Base-by-base conservation (phyloP, 2,888 invertebrate genomes). In the Hylaea fasciaria region DNA sequence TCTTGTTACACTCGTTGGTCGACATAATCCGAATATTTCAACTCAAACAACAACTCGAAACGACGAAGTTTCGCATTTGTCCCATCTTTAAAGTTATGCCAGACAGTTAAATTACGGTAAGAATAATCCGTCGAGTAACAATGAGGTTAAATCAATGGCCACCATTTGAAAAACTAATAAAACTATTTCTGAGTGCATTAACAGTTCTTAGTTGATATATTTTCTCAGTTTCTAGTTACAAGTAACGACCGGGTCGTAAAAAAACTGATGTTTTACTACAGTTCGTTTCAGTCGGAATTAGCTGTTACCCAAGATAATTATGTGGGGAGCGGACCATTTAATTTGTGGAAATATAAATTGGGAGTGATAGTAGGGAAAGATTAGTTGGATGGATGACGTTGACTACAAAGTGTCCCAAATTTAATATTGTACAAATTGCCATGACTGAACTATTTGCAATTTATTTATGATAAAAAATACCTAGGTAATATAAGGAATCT, bases 151-250 rank as follows among this genome's bases (percentile, higher is more conserved):
- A 64, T 66, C 48, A 62, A 54, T 51, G 41, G 29, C 49, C 41
- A 52, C 50, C 22, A 47, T 52, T 69, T 69, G 73, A 77, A 73
- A 71, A 71, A 68, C 60, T 71, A 59, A 81, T 81, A 79, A 86
- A 86, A 80, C 83, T 86, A 86, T 86, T 86, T 84, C 71, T 43
- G 76, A 70, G 60, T 70, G 65, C 76, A 74, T 81, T 80, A 78
- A 64, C 35, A 55, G 64, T 68, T 47, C 50, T 39, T 8, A 55
- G 48, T 43, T 62, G 54, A 60, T 68, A 59, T 65, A 68, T 65
- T 62, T 58, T 59, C 55, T 57, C 56, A 55, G 58, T 64, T 64
- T 62, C 66, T 57, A 64, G 65, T 63, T 58, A 52, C 60, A 57
- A 58, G 57, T 66, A 59, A 63, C 64, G 60, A 55, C 59, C 60